These are phyloP conservation scores for Sturnus vulgaris DNA, from an alignment of 2,113 vertebrate genomes.

Conservation along the genomic window DNA sequence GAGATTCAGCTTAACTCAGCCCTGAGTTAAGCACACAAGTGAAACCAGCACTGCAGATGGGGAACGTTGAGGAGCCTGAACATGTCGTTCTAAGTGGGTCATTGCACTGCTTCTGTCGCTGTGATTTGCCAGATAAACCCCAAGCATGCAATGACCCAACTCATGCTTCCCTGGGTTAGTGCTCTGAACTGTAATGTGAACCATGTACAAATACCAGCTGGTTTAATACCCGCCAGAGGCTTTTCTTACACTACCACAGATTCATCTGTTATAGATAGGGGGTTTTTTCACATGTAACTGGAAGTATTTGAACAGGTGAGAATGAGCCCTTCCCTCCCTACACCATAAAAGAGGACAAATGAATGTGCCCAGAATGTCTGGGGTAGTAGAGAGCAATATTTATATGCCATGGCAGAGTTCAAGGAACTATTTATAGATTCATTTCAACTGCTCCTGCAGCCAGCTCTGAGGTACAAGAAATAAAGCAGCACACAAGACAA, in stretches of 20 bases:
- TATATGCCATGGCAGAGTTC: neutral
- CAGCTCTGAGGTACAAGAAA: neutral
- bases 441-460: neutral
- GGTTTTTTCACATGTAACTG: neutral
- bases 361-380: neutral
- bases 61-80: neutral
- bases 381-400: neutral
- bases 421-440: conserved; percentile 18
- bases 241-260: conserved; percentile 19
- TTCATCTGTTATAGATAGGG: conserved; percentile 44
- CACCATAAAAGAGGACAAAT: neutral
- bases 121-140: conserved; percentile 1
- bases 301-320: conserved; percentile 55
- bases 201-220: conserved; percentile 22
- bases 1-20: neutral
- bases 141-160: neutral
- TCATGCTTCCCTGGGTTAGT: neutral
- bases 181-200: conserved; percentile 32
- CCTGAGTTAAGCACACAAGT: neutral
- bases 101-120: neutral
- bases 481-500: neutral
- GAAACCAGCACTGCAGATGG: neutral
- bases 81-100: conserved; percentile 18
- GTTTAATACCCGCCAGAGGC: neutral
- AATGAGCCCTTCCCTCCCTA: neutral